Evolutionary conservation across 2,113 vertebrate genomes (phyloP), one percentile per base, ranked within the genome.

Genomic region (Paraplagusia blochii): DNA sequence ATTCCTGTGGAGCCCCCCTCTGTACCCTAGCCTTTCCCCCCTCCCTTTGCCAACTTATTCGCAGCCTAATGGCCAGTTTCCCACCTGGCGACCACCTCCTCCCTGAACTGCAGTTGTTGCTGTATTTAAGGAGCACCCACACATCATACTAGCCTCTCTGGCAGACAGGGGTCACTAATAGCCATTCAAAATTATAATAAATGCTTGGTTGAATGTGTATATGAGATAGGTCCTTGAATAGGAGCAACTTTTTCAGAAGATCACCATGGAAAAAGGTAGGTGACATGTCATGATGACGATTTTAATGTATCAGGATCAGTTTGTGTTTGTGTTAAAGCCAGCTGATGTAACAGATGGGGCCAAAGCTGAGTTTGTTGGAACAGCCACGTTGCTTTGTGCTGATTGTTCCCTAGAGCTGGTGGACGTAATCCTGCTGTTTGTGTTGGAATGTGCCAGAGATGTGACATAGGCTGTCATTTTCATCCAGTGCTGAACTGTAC

Each of bases 241-340:
- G 47, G 5, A 22, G 17, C n/a, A 19, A 53, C 63, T 39, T 63
- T 55, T 11, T 49, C 11, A 44, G 44, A 29, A 65, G 61, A 61
- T 7, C 65, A 77, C 14, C 58, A 88, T 88, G 89, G 85, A 88
- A 2, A 66, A 76, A 83, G 89, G 88, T 90, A 90, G 53, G 79
- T 69, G 13, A 17, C 48, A 7, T 38, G 8, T 36, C 7, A 0
- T 44, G 19, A 39, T 4, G 11, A 4, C 44, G 6, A 0, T 56
- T 17, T 43, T 4, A 11, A 4, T 44, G 8, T 43, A 34, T 42
- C 1, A 12, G 14, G 11, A 13, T 34, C 5, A 55, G 10, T 9
- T 39, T 39, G 34, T 17, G 19, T 10, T 59, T 45, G 44, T 17
- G 2, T 17, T 36, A 0, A 8, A 47, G 36, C 8, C 44, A 18